Evolutionary conservation across 2,888 invertebrate genomes (phyloP), one percentile per base, ranked within the genome.

Genomic region (Drosophila maculinotata): DNA sequence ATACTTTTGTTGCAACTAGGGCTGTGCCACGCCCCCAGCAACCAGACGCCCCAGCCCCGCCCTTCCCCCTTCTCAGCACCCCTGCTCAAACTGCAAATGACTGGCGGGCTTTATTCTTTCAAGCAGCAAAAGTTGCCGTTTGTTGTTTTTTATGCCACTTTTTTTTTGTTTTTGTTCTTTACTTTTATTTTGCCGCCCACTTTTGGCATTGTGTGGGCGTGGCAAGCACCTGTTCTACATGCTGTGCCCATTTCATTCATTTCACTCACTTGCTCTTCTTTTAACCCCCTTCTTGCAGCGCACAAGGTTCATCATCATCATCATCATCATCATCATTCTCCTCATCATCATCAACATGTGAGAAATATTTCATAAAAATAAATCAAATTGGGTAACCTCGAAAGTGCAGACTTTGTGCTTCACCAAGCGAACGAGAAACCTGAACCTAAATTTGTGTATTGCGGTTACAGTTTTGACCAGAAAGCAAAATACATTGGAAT

Each of bases 1-100:
- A 83, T 88, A 81, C 81, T 86, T 77, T 75, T 88, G 84, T 83
- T 88, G 84, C 84, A 87, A 87, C 67, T 76, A 53, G 59, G 62
- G 51, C 79, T 65, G 58, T 33, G 53, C 38, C 67, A 51, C 58
- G 56, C 52, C 72, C 26, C 39, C 48, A 33, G 10, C 30, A 23
- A 31, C 56, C 58, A 26, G n/a, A 59, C 48, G n/a, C 31, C 36
- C 6, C n/a, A n/a, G n/a, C 4, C 17, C 12, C n/a, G 6, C 14
- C 41, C 12, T 8, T 36, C 17, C 12, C 12, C 20, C 28, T 5
- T n/a, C 10, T 20, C n/a, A n/a, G 47, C 36, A 49, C 44, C 9
- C 38, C 2, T 8, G 4, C 48, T 28, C 28, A 20, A 31, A 52
- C 62, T 66, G 54, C 30, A 86, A 76, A 86, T 83, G 80, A 69